Evolutionary conservation across 2,797 vertebrate species (phyloP), one percentile per base, ranked within the genome.

Genomic region (Cyprinodon diabolis): DNA sequence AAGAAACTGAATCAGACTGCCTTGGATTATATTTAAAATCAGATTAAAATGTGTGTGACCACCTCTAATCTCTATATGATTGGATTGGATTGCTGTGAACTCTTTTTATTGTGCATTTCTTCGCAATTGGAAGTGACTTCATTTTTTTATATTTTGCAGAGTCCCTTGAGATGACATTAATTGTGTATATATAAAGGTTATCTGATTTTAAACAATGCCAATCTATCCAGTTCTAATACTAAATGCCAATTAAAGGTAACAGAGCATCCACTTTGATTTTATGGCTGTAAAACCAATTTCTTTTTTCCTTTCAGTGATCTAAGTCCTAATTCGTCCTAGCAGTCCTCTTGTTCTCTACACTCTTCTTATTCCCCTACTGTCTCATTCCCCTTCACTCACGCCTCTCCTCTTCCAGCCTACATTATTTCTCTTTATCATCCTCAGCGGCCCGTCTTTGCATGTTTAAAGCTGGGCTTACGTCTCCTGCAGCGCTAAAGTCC

Each of bases 341-440:
- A 48, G 58, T 81, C 62, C 37, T 76, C 74, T 74, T 77, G 79
- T 84, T 89, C 84, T 87, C 84, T 80, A 12, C 68, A 66, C 58
- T 51, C 71, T 71, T 80, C 72, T 77, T 72, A 71, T 56, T 25
- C 21, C 57, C 56, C 71, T 45, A 49, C 40, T 15, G 54, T 63
- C 72, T 71, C 43, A 69, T 62, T 81, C 74, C 74, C 68, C 56
- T 74, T 76, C 76, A 57, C 63, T 69, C 60, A 47, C 66, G 73
- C 57, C 19, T 63, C 69, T 54, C 52, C 60, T 67, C 81, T 82
- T 83, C 66, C 74, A 72, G 78, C 67, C 69, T 71, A n/a, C n/a
- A n/a, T n/a, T n/a, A 45, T 72, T 74, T 72, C 69, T 86, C 81
- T 87, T 84, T 78, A 85, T 89, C 83, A 84, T 84, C 91, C 51